Evolutionary conservation across 2,888 invertebrate genomes (phyloP).

Genomic region (Tenthredo amoena): DNA sequence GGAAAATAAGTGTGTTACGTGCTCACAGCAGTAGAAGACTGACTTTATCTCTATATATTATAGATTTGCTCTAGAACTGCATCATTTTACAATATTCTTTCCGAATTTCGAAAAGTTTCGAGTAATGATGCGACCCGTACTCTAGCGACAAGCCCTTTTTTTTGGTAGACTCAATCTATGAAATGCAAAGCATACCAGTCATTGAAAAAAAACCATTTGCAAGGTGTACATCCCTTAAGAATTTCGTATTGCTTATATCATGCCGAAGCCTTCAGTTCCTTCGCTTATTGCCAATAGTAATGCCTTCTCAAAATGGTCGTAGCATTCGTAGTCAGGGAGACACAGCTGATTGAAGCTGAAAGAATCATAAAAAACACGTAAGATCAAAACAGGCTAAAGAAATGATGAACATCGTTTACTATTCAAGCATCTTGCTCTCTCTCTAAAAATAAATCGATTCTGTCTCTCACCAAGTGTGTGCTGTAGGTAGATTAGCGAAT

Average conservation of each 20-base stretch:
- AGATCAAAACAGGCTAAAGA: neutral
- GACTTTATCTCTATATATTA: too few relatives aligned
- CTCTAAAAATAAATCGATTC: slow-evolving; percentile 34
- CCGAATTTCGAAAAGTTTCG: too few relatives aligned
- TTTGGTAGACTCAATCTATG: too few relatives aligned
- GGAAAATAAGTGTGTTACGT: too few relatives aligned
- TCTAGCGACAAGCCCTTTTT: too few relatives aligned
- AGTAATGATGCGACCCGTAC: too few relatives aligned
- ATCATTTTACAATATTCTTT: too few relatives aligned
- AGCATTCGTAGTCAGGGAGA: slow-evolving; percentile 95
- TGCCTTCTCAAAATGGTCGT: slow-evolving; percentile 95
- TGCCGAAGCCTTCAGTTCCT: slow-evolving; percentile 96
- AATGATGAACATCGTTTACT: too few relatives aligned
- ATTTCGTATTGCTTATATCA: slow-evolving; percentile 78
- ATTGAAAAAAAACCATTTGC: neutral
- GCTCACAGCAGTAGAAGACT: too few relatives aligned
- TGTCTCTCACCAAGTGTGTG: slow-evolving; percentile 90
- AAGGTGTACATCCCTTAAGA: neutral
- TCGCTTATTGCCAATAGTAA: slow-evolving; percentile 95
- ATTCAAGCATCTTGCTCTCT: neutral
- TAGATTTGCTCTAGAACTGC: too few relatives aligned
- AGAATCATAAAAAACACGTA: neutral
- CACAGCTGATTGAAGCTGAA: slow-evolving; percentile 96
- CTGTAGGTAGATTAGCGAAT: slow-evolving; percentile 94
- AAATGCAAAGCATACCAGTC: too few relatives aligned